Conservation (phyloP, 2,888 invertebrate species). For the Lissonota sp. region DNA sequence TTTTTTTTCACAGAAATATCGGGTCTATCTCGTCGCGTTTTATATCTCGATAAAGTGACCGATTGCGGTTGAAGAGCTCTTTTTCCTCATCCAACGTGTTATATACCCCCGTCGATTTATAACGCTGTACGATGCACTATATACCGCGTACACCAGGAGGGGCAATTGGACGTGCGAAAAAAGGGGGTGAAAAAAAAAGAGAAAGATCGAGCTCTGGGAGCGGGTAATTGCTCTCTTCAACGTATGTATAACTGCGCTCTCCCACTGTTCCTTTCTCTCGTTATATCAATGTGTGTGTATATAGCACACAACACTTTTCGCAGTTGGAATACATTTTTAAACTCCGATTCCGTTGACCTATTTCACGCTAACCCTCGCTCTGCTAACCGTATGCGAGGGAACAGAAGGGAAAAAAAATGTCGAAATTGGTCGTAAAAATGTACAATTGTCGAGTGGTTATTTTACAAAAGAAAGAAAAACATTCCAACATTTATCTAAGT, state of each 20-base stretch:
- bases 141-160: conserved; percentile 19
- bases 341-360: conserved; percentile 62
- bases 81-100: conserved; percentile 6
- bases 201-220: conserved; percentile 46
- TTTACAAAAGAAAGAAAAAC: too few species aligned
- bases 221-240: conserved; percentile 64
- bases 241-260: conserved; percentile 47
- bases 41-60: conserved; percentile 37
- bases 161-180: conserved; percentile 59
- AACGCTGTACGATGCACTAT: too few species aligned
- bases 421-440: conserved; percentile 55
- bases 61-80: conserved; percentile 49
- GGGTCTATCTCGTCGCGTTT: conserved; percentile 1
- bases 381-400: conserved; percentile 13
- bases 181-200: conserved; percentile 18
- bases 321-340: conserved; percentile 60
- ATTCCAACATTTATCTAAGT: too few species aligned
- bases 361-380: conserved; percentile 49
- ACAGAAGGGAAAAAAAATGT: conserved; percentile 30
- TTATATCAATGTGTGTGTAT: conserved; percentile 10
- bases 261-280: conserved; percentile 39
- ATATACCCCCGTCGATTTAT: conserved; percentile 35
- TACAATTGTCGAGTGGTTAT: conserved; percentile 44
- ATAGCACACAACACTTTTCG: conserved; percentile 68
- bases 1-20: too few species aligned